These are phyloP conservation scores for Astreopora myriophthalma DNA, from an alignment of 64 coral and sea anemone species.

Conservation along the genomic window DNA sequence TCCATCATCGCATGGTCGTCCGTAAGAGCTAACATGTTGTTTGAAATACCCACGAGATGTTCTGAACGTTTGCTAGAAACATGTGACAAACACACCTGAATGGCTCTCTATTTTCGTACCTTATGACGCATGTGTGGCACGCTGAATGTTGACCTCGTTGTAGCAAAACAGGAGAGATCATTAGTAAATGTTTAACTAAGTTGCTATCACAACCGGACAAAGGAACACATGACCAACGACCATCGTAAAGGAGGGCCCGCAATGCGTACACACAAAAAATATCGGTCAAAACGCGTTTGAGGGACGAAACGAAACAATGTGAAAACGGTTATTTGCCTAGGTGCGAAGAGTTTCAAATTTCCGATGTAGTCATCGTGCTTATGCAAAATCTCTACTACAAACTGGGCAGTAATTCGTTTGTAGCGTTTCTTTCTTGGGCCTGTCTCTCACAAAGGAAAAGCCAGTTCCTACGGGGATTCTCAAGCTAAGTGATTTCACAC, in stretches of 20 bases:
- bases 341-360: no score
- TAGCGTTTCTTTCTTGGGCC: no score
- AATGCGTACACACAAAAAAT: background rate
- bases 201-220: conserved; percentile 22
- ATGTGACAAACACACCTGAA: background rate
- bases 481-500: no score
- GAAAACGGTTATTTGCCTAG: no score
- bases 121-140: background rate
- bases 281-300: no score
- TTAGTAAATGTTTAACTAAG: conserved; percentile 1
- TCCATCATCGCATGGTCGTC: background rate
- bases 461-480: no score
- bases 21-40: background rate
- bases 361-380: no score
- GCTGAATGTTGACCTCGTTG: background rate
- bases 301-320: no score
- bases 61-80: background rate
- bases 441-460: no score
- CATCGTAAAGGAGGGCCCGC: background rate
- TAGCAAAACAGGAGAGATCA: background rate
- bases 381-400: no score
- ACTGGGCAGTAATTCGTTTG: no score
- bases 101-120: background rate
- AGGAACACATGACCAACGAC: no score
- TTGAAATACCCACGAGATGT: background rate